Percentiles rank a stretch among this genome's conserved stretches.
These are phyloP conservation scores for Struthio camelus DNA, from an alignment of 2,113 vertebrate species.

Conservation along the genomic window DNA sequence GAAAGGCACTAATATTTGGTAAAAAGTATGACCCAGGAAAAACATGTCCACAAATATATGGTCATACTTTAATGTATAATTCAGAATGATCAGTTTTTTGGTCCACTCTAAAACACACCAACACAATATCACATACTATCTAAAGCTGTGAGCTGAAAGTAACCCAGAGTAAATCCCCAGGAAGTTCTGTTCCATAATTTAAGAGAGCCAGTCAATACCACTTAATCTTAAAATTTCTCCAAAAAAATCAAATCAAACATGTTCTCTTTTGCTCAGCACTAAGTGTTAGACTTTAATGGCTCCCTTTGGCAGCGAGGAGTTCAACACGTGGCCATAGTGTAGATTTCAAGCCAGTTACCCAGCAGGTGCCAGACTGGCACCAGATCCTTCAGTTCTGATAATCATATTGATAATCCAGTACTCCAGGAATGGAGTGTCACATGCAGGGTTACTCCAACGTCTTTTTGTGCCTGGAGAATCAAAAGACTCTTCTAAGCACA, in stretches of 20 bases:
- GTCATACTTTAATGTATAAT: neutral
- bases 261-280: neutral
- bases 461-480: neutral
- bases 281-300: neutral
- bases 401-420: neutral
- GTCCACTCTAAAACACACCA: neutral
- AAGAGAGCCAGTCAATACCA: neutral
- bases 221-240: neutral
- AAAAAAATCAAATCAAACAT: neutral
- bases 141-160: neutral
- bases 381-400: neutral
- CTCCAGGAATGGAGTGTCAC: neutral
- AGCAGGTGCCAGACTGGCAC: neutral
- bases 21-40: neutral
- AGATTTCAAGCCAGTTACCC: neutral
- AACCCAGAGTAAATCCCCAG: neutral
- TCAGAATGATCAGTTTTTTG: neutral
- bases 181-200: neutral
- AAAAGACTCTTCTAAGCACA: neutral
- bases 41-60: neutral
- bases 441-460: neutral
- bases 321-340: too few relatives aligned
- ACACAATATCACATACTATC: neutral
- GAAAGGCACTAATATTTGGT: neutral
- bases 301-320: too few relatives aligned